Percentiles rank a stretch among this genome's conserved stretches.
Conservation (phyloP, 92 coral and sea anemone genomes). For the Palythoa grandis region DNA sequence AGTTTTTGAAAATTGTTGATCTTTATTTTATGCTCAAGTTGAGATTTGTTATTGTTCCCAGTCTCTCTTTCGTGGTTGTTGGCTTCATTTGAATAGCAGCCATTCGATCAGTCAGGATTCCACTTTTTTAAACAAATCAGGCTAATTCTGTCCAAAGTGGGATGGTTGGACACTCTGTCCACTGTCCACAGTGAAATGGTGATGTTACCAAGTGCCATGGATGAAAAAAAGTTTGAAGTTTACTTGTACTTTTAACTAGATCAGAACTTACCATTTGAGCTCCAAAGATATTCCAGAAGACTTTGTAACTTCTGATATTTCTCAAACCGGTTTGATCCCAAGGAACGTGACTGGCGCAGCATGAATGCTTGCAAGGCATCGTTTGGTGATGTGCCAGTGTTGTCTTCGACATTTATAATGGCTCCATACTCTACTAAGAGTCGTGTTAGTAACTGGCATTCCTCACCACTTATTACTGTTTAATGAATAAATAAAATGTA, state of each 20-base stretch:
- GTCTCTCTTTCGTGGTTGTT: too few species aligned
- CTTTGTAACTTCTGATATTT: constrained; percentile 54
- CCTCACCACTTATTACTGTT: constrained; percentile 77
- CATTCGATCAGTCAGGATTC: too few species aligned
- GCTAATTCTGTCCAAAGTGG: too few species aligned
- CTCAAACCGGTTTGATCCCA: constrained; percentile 60
- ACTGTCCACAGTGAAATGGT: too few species aligned
- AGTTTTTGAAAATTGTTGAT: too few species aligned
- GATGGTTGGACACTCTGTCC: too few species aligned
- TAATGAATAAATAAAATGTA: neutral
- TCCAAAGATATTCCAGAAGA: constrained; percentile 71
- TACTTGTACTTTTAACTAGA: neutral
- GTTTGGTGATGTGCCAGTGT: constrained; percentile 69
- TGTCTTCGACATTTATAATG: constrained; percentile 68
- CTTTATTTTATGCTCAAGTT: too few species aligned
- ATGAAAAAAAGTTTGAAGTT: too few species aligned
- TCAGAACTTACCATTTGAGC: constrained; percentile 24
- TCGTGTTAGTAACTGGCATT: constrained; percentile 66
- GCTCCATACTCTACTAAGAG: constrained; percentile 93
- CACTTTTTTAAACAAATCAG: too few species aligned
- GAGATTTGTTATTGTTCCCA: too few species aligned
- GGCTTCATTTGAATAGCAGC: too few species aligned
- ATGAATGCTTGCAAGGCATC: constrained; percentile 71
- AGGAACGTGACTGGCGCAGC: constrained; percentile 66
- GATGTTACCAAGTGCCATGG: too few species aligned